Evolutionary conservation across 2,797 vertebrate species (phyloP), one percentile per base, ranked within the genome.

Genomic region (Dipus sagitta): DNA sequence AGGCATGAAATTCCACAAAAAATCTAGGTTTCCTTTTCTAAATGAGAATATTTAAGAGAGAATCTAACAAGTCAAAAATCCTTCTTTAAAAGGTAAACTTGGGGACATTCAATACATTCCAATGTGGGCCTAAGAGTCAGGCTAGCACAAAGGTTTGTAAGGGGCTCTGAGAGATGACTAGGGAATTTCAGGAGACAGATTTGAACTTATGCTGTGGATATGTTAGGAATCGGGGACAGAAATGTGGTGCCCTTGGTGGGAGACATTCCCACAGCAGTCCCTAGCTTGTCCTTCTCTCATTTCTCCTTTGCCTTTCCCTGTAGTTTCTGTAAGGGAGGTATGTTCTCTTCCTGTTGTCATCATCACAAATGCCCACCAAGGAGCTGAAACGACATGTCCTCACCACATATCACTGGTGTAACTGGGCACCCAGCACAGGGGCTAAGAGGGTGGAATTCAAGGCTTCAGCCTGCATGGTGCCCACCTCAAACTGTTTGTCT

Each of bases 161-260:
- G 28, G 70, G 5, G 9, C 6, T 68, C 58, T 6, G 13, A 21
- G 28, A 0, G 2, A 38, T 38, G 47, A 15, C 0, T 1, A 6
- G 34, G 21, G 14, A 15, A 9, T 52, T 58, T 52, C 6, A 3
- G 12, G 24, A 10, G 21, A 30, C 2, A 3, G 30, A 0, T 21
- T 18, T 20, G 34, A 75, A 4, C 7, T 72, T 32, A 15, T 30
- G 30, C 13, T 0, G 1, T 0, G 14, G 28, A 5, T 17, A 30
- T 1, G 6, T 12, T 17, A 21, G 23, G 30, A 85, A 52, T 0
- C 0, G 4, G 24, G 77, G 70, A 30, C 52, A 30, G 30, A 52
- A 21, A n/a, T 2, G 2, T 14, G 6, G 0, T 20, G 9, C 26
- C 1, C 52, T 30, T 8, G 6, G 1, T 18, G 17, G 26, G n/a